Conservation (phyloP, 2,113 vertebrate species). For the Xiphophorus hellerii region DNA sequence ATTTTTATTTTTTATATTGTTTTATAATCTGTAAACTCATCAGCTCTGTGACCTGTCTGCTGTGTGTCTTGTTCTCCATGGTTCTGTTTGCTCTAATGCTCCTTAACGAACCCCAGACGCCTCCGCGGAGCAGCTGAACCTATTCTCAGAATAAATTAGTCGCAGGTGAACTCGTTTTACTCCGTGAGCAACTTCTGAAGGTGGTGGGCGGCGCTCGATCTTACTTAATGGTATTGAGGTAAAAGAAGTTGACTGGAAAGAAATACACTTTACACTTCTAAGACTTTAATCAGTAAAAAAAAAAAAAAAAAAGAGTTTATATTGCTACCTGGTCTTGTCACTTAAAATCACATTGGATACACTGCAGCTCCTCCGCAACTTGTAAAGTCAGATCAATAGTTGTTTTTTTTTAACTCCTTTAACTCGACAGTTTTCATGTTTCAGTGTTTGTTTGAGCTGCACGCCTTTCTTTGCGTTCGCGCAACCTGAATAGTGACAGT, state of each 20-base stretch:
- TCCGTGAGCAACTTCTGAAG: neutral
- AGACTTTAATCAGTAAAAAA: neutral
- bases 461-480: conserved; percentile 25
- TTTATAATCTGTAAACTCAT: no score
- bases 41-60: no score
- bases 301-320: no score
- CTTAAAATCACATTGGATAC: no score
- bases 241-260: neutral
- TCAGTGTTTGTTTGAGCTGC: conserved; percentile 9
- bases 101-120: no score
- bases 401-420: conserved; percentile 1
- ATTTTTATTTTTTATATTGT: no score
- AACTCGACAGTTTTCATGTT: conserved; percentile 9
- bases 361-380: conserved; percentile 3
- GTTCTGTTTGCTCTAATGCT: no score
- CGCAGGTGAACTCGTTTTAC: neutral
- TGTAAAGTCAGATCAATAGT: conserved; percentile 7
- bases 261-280: no score
- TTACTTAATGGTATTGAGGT: neutral
- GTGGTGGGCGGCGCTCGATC: neutral
- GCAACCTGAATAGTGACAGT: conserved; percentile 29
- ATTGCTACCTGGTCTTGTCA: no score
- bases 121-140: no score
- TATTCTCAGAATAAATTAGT: neutral
- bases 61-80: no score